Evolutionary conservation across 2,888 invertebrate genomes (phyloP).

Genomic region (Eustalomyia histrio): DNA sequence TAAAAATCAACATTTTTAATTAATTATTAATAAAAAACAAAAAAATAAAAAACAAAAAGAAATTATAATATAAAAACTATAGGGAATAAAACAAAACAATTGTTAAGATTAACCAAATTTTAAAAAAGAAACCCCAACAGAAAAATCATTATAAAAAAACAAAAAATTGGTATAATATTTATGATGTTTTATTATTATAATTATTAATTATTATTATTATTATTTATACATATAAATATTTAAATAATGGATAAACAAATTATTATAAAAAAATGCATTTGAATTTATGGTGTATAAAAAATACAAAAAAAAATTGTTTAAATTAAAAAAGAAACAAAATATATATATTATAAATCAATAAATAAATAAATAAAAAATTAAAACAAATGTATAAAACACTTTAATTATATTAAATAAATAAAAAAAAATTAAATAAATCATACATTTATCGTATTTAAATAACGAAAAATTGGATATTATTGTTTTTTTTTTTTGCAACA

Average conservation of each 20-base stretch:
- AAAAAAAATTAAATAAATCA: constrained; percentile 49
- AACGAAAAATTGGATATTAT: constrained; percentile 16
- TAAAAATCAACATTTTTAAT: constrained; percentile 39
- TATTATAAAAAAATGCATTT: constrained; percentile 71
- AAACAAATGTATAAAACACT: constrained; percentile 65
- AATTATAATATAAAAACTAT: constrained; percentile 38
- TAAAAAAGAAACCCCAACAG: constrained; percentile 40
- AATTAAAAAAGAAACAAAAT: constrained; percentile 55
- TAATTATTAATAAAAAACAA: constrained; percentile 39
- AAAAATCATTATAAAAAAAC: constrained; percentile 57
- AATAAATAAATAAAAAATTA: constrained; percentile 35
- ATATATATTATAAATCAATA: constrained; percentile 52
- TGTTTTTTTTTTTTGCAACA: constrained; percentile 22
- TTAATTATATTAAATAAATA: constrained; percentile 62
- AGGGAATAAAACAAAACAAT: constrained; percentile 51
- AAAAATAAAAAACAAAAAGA: constrained; percentile 8
- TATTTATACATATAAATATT: constrained; percentile 67
- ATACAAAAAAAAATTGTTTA: constrained; percentile 61
- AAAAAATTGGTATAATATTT: constrained; percentile 73
- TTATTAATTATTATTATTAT: constrained; percentile 73
- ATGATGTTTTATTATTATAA: constrained; percentile 73
- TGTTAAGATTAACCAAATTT: constrained; percentile 59
- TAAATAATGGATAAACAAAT: constrained; percentile 64
- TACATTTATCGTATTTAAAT: constrained; percentile 54
- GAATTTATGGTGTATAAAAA: constrained; percentile 75